phyloP scores from a whole-genome alignment of 2,113 vertebrate genomes.

The Benitochromis conjunctus region DNA sequence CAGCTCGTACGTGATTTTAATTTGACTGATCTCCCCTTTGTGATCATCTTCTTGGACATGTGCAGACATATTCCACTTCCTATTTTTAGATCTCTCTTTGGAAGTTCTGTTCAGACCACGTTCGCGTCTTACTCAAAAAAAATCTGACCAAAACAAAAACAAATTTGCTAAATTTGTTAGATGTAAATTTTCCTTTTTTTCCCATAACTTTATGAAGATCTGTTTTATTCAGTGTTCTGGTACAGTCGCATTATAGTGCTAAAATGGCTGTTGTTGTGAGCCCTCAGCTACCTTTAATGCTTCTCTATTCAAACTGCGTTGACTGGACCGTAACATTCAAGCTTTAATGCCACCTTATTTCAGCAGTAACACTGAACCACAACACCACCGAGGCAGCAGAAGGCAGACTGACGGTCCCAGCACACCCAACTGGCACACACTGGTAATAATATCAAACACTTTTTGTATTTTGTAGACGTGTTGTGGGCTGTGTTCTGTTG shows the following conservation, averaged over 20 bases:
- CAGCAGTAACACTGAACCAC: not conserved
- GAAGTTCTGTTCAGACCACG: not conserved
- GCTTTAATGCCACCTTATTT: not conserved
- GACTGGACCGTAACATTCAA: not conserved
- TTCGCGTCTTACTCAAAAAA: not conserved
- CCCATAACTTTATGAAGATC: not conserved
- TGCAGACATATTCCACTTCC: not conserved
- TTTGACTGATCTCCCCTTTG: not conserved
- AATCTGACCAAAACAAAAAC: not conserved
- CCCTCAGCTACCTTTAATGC: not conserved
- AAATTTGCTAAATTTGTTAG: not conserved
- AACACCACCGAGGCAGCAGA: not conserved
- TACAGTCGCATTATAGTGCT: not conserved
- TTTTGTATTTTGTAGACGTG: not conserved
- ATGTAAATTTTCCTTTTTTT: not conserved
- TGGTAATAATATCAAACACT: not conserved
- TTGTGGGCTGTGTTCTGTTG: not conserved
- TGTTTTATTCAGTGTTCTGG: not conserved
- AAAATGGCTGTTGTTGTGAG: not conserved
- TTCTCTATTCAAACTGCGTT: not conserved
- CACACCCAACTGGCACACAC: not conserved
- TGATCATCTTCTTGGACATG: not conserved
- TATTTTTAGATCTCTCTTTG: not conserved
- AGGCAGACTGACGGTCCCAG: not conserved
- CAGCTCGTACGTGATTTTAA: not conserved